Evolutionary conservation across 2,888 invertebrate genomes (phyloP).

Genomic region (Platycheirus albimanus): DNA sequence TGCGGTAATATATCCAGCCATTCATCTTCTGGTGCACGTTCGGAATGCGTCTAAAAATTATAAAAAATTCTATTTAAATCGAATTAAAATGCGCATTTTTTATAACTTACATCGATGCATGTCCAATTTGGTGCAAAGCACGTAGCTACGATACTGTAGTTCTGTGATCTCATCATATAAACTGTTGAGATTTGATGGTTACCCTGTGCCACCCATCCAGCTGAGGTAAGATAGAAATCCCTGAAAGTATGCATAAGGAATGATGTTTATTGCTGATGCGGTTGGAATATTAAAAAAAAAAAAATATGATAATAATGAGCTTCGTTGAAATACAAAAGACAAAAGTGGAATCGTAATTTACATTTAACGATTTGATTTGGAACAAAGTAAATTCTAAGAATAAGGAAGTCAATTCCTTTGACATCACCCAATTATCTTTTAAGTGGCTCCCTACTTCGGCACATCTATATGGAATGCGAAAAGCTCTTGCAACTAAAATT

Average conservation of each 20-base stretch:
- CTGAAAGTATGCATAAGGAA: too few species aligned
- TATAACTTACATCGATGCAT: slow-evolving; percentile 89
- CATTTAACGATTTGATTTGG: not conserved
- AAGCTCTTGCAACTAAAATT: too few species aligned
- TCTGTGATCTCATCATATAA: slow-evolving; percentile 97
- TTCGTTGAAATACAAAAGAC: too few species aligned
- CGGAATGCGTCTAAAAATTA: slow-evolving; percentile 88
- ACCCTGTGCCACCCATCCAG: slow-evolving; percentile 92
- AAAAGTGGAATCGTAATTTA: not conserved
- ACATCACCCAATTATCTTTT: not conserved
- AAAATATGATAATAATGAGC: not conserved
- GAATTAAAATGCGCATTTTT: slow-evolving; percentile 34
- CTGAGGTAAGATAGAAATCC: slow-evolving; percentile 96
- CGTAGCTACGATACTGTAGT: slow-evolving; percentile 93
- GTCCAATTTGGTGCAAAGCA: slow-evolving; percentile 92
- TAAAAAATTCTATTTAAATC: slow-evolving; percentile 31
- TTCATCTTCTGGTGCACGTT: slow-evolving; percentile 91
- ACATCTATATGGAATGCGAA: not conserved
- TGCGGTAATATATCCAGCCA: slow-evolving; percentile 94
- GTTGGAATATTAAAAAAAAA: not conserved
- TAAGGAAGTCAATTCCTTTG: not conserved
- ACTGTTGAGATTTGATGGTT: slow-evolving; percentile 92
- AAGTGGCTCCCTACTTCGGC: too few species aligned
- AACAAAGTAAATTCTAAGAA: too few species aligned
- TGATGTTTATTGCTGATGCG: not conserved